Evolutionary conservation across 2,797 vertebrate genomes (phyloP), one percentile per base, ranked within the genome.

Genomic region (Paguma larvata): DNA sequence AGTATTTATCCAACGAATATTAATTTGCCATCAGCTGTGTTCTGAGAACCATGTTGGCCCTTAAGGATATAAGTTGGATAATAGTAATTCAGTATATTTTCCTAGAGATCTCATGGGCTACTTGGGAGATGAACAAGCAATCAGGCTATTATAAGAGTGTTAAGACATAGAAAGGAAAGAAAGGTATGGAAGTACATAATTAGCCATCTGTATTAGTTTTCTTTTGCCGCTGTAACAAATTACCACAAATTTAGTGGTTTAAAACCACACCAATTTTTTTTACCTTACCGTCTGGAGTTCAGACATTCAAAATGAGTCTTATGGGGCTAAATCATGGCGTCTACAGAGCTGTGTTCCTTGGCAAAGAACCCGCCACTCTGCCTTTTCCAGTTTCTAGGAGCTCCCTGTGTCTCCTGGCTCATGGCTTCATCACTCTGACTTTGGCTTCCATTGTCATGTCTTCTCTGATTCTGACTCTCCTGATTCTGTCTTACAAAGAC

Each of bases 381-480:
- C 25, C n/a, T 80, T 62, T 77, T 70, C 16, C 21, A 70, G 41
- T 41, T 86, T 92, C 53, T 82, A 46, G 68, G 41, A 15, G 41
- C 12, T n/a, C 15, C 23, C 1, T 10, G 11, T 19, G 18, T 65
- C 41, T 70, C 44, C 21, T 56, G 34, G 15, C 80, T 59, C 62
- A 8, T n/a, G 15, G 56, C 77, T 62, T 78, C n/a, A n/a, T 70
- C n/a, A 27, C 8, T 75, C 51, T 38, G 79, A 44, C 53, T 62
- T 92, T 34, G 34, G 25, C 51, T 89, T 96, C 48, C 19, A 4
- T 38, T n/a, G 23, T 83, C 63, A 90, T 16, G 23, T 59, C n/a
- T 13, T 94, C 63, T 88, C 95, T 80, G 21, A 73, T 51, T 89
- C 83, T 91, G n/a, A 77, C 25, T 51, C 44, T 80, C 30, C 34